phyloP scores from a whole-genome alignment of 2,888 invertebrate genomes.

The Drosophila trichaetosa region DNA sequence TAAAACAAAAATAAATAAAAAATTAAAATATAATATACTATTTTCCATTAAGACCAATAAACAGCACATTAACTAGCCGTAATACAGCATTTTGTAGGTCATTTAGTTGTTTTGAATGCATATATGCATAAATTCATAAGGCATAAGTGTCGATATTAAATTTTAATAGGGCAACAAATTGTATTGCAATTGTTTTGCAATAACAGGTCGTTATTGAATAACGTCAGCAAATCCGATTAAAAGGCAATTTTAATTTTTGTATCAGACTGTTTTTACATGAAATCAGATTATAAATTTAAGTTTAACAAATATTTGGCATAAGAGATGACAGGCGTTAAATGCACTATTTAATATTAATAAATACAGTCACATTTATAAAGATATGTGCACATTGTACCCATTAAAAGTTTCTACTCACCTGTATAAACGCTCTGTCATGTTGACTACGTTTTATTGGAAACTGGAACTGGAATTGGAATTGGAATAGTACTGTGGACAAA shows the following conservation, averaged over 20 bases:
- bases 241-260: not conserved
- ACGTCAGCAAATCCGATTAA: slow-evolving; percentile 3
- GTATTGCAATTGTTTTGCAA: not conserved
- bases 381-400: not conserved
- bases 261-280: not conserved
- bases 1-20: not conserved
- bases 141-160: not conserved
- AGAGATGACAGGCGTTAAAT: not conserved
- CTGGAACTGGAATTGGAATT: slow-evolving; percentile 6
- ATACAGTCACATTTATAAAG: not conserved
- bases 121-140: not conserved
- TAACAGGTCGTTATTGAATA: not conserved
- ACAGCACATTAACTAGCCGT: not conserved
- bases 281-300: not conserved
- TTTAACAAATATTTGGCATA: slow-evolving; percentile 3
- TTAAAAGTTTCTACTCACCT: slow-evolving; percentile 49
- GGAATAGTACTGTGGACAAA: slow-evolving; percentile 29
- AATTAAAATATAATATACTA: not conserved
- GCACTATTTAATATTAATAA: not conserved
- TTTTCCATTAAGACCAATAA: not conserved
- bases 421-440: slow-evolving; percentile 73
- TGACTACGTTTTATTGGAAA: slow-evolving; percentile 7
- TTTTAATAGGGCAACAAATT: not conserved
- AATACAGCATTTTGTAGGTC: not conserved
- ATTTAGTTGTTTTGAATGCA: not conserved